Percentiles rank a stretch among this genome's conserved stretches.
These are phyloP conservation scores for Clarias platycephalus DNA, from an alignment of 2,797 vertebrate genomes.

Conservation along the genomic window DNA sequence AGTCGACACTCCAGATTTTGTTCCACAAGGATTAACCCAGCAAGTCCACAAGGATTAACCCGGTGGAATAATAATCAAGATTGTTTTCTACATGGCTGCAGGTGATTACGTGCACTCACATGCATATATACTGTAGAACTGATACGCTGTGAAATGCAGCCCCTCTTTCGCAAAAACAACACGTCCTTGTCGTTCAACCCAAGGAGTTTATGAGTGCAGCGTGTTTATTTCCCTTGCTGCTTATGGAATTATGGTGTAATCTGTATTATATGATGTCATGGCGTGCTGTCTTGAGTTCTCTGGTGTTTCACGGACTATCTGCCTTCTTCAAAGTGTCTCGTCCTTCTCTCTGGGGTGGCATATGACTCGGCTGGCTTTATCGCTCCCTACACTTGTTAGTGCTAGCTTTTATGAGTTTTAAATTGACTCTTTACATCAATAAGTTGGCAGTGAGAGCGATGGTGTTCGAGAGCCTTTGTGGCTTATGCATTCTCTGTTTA, in stretches of 20 bases:
- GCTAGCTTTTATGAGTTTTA: slow-evolving; percentile 73
- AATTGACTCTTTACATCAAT: slow-evolving; percentile 68
- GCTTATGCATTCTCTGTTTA: slow-evolving; percentile 16
- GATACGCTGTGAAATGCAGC: slow-evolving; percentile 49
- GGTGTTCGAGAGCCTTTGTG: slow-evolving; percentile 13
- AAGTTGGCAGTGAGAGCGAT: slow-evolving; percentile 19
- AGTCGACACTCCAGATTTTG: background rate
- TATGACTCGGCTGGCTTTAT: slow-evolving; percentile 67
- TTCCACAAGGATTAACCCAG: background rate
- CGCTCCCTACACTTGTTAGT: slow-evolving; percentile 66
- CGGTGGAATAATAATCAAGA: slow-evolving; percentile 47
- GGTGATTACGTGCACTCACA: slow-evolving; percentile 36
- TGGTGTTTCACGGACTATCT: slow-evolving; percentile 69
- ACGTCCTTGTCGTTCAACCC: background rate
- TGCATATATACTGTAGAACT: slow-evolving; percentile 23
- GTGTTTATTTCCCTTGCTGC: background rate
- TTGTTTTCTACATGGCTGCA: slow-evolving; percentile 47
- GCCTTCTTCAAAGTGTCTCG: slow-evolving; percentile 65
- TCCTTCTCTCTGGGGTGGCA: slow-evolving; percentile 63
- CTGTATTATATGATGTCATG: background rate
- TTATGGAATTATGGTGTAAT: background rate
- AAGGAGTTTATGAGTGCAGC: background rate
- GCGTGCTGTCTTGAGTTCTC: slow-evolving; percentile 58
- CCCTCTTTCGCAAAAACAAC: background rate
- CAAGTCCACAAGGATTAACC: slow-evolving; percentile 45